Conservation (phyloP, 2,888 invertebrate genomes). For the Exocentrus adspersus region DNA sequence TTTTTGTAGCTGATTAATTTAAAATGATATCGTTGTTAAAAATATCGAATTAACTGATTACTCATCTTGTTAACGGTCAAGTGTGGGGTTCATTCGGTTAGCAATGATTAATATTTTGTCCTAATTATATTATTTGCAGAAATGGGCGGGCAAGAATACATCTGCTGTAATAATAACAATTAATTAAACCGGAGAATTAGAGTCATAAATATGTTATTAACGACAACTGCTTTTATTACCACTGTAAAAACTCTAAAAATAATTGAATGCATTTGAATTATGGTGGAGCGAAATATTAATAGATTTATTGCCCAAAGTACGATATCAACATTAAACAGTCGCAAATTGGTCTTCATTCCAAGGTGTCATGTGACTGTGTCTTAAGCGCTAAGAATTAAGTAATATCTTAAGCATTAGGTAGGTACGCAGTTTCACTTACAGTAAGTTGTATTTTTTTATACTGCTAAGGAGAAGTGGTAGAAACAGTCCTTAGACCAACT, state of each 20-base stretch:
- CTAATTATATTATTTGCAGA: conserved; percentile 13
- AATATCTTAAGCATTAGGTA: no score
- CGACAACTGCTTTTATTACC: conserved; percentile 16
- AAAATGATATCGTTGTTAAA: background rate
- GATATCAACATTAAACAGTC: background rate
- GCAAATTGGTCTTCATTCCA: background rate
- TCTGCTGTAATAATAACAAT: conserved; percentile 8
- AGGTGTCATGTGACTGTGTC: no score
- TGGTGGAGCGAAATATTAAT: conserved; percentile 10
- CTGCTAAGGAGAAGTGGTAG: no score
- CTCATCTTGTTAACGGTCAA: background rate
- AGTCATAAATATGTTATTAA: conserved; percentile 17
- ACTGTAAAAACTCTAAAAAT: conserved; percentile 10
- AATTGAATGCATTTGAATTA: conserved; percentile 10
- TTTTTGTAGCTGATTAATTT: no score
- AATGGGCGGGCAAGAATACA: conserved; percentile 4
- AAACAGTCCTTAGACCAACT: no score
- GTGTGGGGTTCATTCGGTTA: background rate
- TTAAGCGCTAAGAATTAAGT: no score
- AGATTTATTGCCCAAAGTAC: background rate
- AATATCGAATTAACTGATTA: background rate
- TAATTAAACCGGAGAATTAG: conserved; percentile 7
- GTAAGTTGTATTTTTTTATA: no score
- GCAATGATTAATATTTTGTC: conserved; percentile 4
- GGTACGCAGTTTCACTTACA: no score